Evolutionary conservation across 2,113 vertebrate species (phyloP).

Genomic region (Colossoma macropomum): DNA sequence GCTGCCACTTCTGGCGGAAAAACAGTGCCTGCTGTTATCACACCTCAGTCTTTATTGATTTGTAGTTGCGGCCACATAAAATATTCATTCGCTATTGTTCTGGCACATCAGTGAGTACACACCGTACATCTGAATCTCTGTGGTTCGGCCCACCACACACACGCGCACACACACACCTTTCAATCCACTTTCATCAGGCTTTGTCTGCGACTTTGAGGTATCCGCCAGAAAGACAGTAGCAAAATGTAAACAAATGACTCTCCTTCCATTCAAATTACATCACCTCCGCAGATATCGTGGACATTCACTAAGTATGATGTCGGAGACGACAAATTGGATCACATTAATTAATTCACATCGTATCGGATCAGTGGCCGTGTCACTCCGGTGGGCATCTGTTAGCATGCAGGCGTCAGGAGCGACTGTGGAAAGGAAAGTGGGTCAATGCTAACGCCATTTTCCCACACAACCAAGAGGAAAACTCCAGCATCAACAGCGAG

Average conservation of each 20-base stretch:
- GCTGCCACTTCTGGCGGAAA: not conserved
- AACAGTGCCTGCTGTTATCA: conserved; percentile 49
- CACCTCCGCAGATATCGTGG: not conserved
- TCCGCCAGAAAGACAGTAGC: not conserved
- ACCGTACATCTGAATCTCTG: conserved; percentile 50
- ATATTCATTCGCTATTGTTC: conserved; percentile 67
- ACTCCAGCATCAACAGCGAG: conserved; percentile 52
- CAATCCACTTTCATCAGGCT: not conserved
- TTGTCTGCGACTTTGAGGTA: not conserved
- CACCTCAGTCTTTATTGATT: conserved; percentile 61
- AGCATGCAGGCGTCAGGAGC: not conserved
- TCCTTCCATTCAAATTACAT: conserved; percentile 12
- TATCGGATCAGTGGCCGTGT: conserved; percentile 4
- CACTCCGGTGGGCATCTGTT: not conserved
- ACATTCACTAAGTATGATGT: not conserved
- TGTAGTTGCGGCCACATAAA: conserved; percentile 62
- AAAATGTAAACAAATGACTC: conserved; percentile 13
- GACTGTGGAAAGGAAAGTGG: conserved; percentile 59
- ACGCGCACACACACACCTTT: not conserved
- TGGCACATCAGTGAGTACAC: conserved; percentile 45
- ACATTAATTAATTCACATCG: not conserved
- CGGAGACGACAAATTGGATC: not conserved
- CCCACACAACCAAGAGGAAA: conserved; percentile 47
- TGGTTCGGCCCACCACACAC: conserved; percentile 15
- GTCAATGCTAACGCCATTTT: conserved; percentile 62